Evolutionary conservation across 2,113 vertebrate genomes (phyloP).

Genomic region (Oreocharis arfaki): DNA sequence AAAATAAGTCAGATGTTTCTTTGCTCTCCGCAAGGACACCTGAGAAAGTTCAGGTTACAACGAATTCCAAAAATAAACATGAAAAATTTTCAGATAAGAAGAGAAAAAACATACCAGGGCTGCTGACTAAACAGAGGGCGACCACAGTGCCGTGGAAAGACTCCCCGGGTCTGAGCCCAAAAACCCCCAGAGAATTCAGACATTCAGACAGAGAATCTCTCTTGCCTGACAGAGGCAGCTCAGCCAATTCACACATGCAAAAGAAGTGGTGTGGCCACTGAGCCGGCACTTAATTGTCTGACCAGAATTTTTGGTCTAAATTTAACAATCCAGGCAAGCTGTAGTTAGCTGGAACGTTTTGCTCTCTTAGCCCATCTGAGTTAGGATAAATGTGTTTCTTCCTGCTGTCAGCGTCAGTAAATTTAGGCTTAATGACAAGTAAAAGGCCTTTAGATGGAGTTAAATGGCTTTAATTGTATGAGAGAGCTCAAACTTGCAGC

Average conservation of each 20-base stretch:
- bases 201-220: neutral
- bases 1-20: neutral
- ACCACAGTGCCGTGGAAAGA: neutral
- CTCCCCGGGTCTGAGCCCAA: neutral
- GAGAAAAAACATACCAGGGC: neutral
- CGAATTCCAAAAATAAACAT: neutral
- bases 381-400: neutral
- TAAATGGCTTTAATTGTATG: neutral
- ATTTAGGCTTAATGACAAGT: neutral
- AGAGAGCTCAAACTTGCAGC: neutral
- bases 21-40: neutral
- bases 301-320: constrained; percentile 3
- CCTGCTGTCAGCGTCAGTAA: neutral
- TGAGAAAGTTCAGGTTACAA: neutral
- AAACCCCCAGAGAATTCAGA: neutral
- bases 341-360: neutral
- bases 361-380: neutral
- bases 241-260: neutral
- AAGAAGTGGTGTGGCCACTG: neutral
- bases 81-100: neutral
- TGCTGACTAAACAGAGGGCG: neutral
- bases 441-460: neutral
- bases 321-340: neutral
- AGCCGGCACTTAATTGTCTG: neutral
- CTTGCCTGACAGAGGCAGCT: neutral